phyloP scores from a whole-genome alignment of 2,888 invertebrate genomes.

The Operophtera brumata region DNA sequence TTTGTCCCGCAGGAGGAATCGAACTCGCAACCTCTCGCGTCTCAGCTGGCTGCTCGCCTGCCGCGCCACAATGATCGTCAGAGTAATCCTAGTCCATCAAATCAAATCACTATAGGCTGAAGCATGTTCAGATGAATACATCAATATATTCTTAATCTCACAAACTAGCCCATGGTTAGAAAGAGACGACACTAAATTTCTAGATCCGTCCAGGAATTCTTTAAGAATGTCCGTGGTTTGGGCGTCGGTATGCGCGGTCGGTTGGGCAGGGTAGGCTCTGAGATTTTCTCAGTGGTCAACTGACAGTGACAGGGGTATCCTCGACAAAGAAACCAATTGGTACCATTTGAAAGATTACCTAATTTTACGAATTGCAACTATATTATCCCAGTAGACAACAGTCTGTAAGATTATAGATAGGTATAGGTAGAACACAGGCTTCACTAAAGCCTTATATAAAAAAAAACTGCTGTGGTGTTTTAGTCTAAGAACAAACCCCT shows the following conservation, averaged over 20 bases:
- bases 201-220: slow-evolving; percentile 57
- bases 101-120: no score
- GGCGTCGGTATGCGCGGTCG: slow-evolving; percentile 65
- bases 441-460: no score
- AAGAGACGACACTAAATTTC: slow-evolving; percentile 42
- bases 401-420: no score
- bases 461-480: no score
- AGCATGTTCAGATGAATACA: no score
- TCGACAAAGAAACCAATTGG: slow-evolving; percentile 3
- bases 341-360: background rate
- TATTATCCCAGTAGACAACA: background rate
- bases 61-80: no score
- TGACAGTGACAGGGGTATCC: slow-evolving; percentile 55
- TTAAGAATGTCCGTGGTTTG: slow-evolving; percentile 57
- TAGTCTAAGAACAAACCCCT: no score
- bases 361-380: background rate
- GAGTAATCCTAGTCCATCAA: no score
- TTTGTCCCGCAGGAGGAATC: no score
- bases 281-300: slow-evolving; percentile 68
- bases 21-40: no score
- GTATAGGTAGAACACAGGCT: no score
- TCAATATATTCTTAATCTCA: slow-evolving; percentile 4
- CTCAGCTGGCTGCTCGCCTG: no score
- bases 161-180: slow-evolving; percentile 36
- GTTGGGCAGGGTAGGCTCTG: slow-evolving; percentile 40